Evolutionary conservation across 2,113 vertebrate species (phyloP).

Genomic region (Rhadina sibilatrix): DNA sequence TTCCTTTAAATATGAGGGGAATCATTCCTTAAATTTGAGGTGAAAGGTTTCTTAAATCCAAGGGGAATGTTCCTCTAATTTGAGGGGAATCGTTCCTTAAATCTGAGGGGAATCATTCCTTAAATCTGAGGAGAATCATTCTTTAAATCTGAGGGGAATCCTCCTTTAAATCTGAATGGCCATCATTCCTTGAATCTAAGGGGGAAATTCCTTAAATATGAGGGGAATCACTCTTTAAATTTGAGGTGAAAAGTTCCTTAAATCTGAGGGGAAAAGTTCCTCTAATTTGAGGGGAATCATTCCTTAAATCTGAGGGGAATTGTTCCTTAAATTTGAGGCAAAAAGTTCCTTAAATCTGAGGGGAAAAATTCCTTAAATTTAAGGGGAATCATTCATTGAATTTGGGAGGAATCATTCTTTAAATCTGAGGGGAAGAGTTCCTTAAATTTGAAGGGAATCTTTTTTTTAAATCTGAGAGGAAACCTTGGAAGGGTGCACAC

Average conservation of each 20-base stretch:
- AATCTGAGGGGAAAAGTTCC: background rate
- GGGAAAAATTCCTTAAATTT: background rate
- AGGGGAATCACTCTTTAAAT: accelerated
- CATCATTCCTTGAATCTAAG: background rate
- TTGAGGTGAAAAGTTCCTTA: accelerated
- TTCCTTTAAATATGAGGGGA: background rate
- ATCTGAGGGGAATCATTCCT: accelerated
- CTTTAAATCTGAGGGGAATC: background rate
- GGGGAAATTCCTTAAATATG: too few relatives aligned
- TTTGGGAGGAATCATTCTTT: background rate
- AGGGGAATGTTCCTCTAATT: accelerated
- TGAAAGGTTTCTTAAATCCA: background rate
- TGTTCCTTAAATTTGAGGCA: accelerated
- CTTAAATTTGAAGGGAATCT: accelerated
- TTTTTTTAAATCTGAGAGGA: background rate
- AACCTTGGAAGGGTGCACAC: background rate
- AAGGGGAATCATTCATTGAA: accelerated
- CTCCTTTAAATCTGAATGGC: background rate
- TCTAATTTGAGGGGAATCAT: background rate
- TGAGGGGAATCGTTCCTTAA: accelerated
- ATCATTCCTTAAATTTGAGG: accelerated
- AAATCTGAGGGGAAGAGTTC: background rate
- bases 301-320: background rate
- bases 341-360: accelerated
- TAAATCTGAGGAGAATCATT: background rate